phyloP scores from a whole-genome alignment of 1,140 invertebrate species.

The Calycopis cecrops region DNA sequence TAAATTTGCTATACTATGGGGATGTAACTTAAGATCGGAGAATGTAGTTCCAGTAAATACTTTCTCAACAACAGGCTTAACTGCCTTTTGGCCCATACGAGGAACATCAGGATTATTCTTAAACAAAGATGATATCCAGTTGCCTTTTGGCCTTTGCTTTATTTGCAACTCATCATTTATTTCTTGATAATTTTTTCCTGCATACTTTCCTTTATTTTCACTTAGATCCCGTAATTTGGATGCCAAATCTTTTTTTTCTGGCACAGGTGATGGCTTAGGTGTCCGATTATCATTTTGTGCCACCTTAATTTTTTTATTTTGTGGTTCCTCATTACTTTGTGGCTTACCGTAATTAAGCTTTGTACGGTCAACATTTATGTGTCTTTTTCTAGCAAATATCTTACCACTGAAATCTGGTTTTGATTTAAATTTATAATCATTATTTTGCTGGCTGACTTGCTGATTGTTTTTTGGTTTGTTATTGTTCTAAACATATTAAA shows the following conservation, averaged over 20 bases:
- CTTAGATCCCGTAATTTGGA: slow-evolving; percentile 54
- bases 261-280: slow-evolving; percentile 6
- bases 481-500: slow-evolving; percentile 20
- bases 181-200: slow-evolving; percentile 62
- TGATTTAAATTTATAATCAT: slow-evolving; percentile 57
- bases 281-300: slow-evolving; percentile 14
- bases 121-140: slow-evolving; percentile 79
- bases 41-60: slow-evolving; percentile 83
- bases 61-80: slow-evolving; percentile 83
- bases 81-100: slow-evolving; percentile 78
- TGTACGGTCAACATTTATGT: slow-evolving; percentile 38
- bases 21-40: slow-evolving; percentile 81
- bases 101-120: slow-evolving; percentile 85
- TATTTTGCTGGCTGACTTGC: slow-evolving; percentile 30
- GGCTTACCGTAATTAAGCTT: slow-evolving; percentile 30
- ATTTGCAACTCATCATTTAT: slow-evolving; percentile 57
- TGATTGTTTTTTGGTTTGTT: slow-evolving; percentile 18
- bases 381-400: slow-evolving; percentile 65
- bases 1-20: slow-evolving; percentile 85
- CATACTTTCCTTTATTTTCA: slow-evolving; percentile 65
- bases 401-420: slow-evolving; percentile 64
- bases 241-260: slow-evolving; percentile 36
- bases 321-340: slow-evolving; percentile 34
- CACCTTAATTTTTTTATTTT: slow-evolving; percentile 41
- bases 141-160: slow-evolving; percentile 57